Evolutionary conservation across 2,797 vertebrate genomes (phyloP), one percentile per base, ranked within the genome.

Genomic region (Florisuga fusca): DNA sequence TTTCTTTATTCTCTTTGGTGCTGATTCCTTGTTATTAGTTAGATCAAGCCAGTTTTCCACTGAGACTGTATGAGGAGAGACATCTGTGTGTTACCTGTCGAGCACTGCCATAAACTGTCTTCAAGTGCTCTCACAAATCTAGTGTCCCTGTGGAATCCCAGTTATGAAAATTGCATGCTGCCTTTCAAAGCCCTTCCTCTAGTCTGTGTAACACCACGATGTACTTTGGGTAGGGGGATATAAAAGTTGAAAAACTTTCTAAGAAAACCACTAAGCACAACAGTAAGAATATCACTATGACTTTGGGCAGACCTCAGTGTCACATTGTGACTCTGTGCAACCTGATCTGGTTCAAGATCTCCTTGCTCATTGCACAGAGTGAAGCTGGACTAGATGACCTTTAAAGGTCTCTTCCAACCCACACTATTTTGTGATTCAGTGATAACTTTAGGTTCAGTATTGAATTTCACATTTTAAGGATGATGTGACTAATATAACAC

Each of bases 21-120:
- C 9, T 53, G 4, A 5, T 75, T 87, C 63, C 55, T 76, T 43
- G 18, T 78, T 90, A 87, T 86, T 87, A 72, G 41, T 89, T 78
- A 87, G 54, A 86, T 73, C 31, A 62, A 73, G 79, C 14, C 54
- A 80, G 43, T 27, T 75, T 95, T 91, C 51, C 68, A 33, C 50
- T 62, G 51, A 91, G 72, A 74, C 25, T 74, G 7, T 41, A 62
- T 74, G 57, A 77, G 80, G 5, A 62, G 53, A 29, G 26, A 77
- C 64, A 75, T 58, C 61, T 75, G 27, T 10, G 26, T 58, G 38
- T 64, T 75, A 89, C 33, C 75, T 87, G 79, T 80, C 72, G 91
- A 84, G 58, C 75, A 53, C 46, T 80, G 27, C 26, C 21, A 4
- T 62, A 68, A 68, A 84, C 29, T 36, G 38, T 19, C 59, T 91